phyloP scores from a whole-genome alignment of 2,888 invertebrate genomes.

The Xanthorhoe designata region DNA sequence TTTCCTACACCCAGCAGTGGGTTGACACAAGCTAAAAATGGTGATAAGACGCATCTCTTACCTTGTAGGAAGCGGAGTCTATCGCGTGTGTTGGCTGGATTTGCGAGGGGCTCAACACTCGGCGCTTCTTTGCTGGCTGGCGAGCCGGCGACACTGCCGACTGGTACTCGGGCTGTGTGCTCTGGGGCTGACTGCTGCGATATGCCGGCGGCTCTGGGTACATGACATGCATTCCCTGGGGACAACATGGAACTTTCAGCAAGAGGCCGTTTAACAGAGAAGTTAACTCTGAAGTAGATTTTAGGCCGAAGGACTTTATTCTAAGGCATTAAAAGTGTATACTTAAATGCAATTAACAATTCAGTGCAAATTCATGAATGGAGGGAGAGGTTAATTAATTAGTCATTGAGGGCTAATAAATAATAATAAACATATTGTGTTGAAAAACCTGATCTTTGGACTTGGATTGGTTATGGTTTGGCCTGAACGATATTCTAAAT shows the following conservation, averaged over 20 bases:
- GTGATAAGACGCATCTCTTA: conserved; percentile 38
- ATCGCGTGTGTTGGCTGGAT: conserved; percentile 51
- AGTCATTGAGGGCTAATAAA: too few species aligned
- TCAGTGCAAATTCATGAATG: too few species aligned
- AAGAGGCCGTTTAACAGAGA: too few species aligned
- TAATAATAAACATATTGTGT: too few species aligned
- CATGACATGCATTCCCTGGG: conserved; percentile 94
- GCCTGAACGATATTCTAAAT: too few species aligned
- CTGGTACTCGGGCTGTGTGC: conserved; percentile 68
- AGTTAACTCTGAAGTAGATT: not conserved
- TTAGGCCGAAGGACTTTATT: not conserved
- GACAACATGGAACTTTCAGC: conserved; percentile 10
- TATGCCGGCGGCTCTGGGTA: conserved; percentile 87
- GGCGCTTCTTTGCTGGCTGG: conserved; percentile 77
- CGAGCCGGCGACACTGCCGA: conserved; percentile 75
- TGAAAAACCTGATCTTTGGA: too few species aligned
- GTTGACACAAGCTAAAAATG: too few species aligned
- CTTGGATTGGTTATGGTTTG: too few species aligned
- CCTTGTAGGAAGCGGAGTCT: conserved; percentile 76
- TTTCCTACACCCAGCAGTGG: too few species aligned
- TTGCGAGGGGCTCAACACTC: conserved; percentile 70
- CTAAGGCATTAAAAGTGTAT: too few species aligned
- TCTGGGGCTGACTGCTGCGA: conserved; percentile 78
- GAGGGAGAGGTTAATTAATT: too few species aligned
- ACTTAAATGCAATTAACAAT: too few species aligned